Evolutionary conservation across 1,140 invertebrate genomes (phyloP).

Genomic region (Papilio xuthus): DNA sequence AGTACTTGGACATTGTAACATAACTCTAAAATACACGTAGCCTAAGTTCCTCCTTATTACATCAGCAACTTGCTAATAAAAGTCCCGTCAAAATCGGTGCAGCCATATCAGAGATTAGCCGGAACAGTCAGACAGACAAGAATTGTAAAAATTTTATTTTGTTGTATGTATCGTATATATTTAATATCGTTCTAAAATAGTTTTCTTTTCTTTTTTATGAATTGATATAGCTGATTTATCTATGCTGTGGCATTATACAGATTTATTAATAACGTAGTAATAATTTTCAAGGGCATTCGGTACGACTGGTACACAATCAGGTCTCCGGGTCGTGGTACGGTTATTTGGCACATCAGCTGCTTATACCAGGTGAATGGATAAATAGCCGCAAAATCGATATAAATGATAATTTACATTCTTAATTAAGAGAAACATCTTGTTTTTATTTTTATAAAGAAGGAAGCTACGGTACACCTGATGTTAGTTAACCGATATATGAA

Average conservation of each 20-base stretch:
- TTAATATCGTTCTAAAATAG: background rate
- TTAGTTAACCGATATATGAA: background rate
- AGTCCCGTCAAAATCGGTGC: too few species aligned
- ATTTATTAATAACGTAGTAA: background rate
- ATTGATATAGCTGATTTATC: background rate
- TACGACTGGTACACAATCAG: conserved; percentile 1
- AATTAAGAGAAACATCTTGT: conserved; percentile 35
- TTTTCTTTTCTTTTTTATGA: background rate
- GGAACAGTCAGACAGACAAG: too few species aligned
- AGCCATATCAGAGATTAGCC: too few species aligned
- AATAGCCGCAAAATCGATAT: conserved; percentile 24
- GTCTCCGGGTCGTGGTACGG: conserved; percentile 15
- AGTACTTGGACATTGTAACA: too few species aligned
- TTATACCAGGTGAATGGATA: conserved; percentile 21
- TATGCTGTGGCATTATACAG: background rate
- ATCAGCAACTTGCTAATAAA: too few species aligned
- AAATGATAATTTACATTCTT: conserved; percentile 27
- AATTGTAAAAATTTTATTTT: too few species aligned
- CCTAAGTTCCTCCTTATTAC: too few species aligned
- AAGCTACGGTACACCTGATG: background rate
- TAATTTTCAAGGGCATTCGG: conserved; percentile 21
- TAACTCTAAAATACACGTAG: too few species aligned
- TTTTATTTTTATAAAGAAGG: background rate
- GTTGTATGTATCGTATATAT: too few species aligned
- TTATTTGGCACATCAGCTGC: conserved; percentile 32